Evolutionary conservation across 2,888 invertebrate genomes (phyloP), one percentile per base, ranked within the genome.

Genomic region (Hemaris fuciformis): DNA sequence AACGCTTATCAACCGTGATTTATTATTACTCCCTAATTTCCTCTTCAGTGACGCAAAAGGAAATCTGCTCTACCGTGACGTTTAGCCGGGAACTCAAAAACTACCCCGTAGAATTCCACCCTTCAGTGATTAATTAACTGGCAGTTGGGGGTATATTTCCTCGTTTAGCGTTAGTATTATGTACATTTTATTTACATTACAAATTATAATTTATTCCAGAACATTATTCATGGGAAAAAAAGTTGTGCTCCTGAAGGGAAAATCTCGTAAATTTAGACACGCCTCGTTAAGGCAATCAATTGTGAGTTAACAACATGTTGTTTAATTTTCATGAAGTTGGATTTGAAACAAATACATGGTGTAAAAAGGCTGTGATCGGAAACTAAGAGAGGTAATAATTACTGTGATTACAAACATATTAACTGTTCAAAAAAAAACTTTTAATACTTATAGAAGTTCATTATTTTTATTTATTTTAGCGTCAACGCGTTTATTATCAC

Each of bases 101-200:
- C 3, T n/a, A 38, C 4, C 38, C 38, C n/a, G n/a, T 38, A 13
- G n/a, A n/a, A 46, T 1, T 18, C 25, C 25, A 15, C n/a, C 23
- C 23, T 46, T 48, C 15, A 8, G 15, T 6, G n/a, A 27, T 27
- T 53, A 53, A 48, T 48, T 48, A 53, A 27, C 27, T 8, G 18
- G 3, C 18, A 8, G 48, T 7, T 18, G n/a, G 45, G 27, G 7
- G 8, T 27, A 53, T 53, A 53, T 27, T 27, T 27, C 27, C 25
- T 27, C 48, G 27, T 53, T 53, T 27, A 46, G 23, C 27, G 15
- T 53, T 18, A 27, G 27, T 3, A 48, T 27, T 53, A 38, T 38
- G 38, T 38, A 53, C 48, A 53, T 53, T 53, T 53, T 27, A 53
- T 53, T 53, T 53, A 53, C 46, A 25, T 15, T 53, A 53, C 46